Conservation (phyloP, 2,797 vertebrate genomes). For the Pangasius sanitwongsei region DNA sequence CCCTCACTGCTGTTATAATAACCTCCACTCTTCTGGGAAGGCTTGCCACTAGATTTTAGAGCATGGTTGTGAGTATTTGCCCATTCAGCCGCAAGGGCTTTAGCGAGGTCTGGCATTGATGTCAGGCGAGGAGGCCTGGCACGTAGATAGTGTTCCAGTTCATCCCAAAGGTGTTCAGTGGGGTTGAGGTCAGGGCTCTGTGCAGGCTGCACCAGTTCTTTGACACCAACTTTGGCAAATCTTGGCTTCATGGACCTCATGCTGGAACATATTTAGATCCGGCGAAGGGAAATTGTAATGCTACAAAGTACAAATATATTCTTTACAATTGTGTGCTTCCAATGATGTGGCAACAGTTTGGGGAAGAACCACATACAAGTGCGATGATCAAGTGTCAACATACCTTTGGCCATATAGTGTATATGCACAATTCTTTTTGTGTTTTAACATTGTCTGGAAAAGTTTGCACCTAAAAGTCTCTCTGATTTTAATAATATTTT, state of each 20-base stretch:
- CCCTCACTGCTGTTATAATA: background rate
- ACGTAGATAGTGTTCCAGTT: background rate
- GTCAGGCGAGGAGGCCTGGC: background rate
- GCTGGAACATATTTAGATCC: background rate
- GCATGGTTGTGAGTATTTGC: background rate
- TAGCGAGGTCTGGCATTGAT: background rate
- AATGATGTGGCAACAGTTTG: background rate
- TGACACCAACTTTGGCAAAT: background rate
- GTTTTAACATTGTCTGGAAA: background rate
- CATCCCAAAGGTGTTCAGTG: background rate
- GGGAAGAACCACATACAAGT: background rate
- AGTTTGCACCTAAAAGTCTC: background rate
- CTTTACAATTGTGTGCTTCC: background rate
- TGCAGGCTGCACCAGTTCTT: background rate
- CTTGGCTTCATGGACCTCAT: background rate
- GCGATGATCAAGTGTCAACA: background rate
- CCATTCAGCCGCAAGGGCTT: background rate
- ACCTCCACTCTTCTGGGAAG: background rate
- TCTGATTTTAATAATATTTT: background rate
- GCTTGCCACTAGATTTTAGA: background rate
- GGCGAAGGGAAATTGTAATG: background rate
- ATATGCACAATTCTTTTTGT: background rate
- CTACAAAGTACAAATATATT: background rate
- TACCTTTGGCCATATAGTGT: background rate
- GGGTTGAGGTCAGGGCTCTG: background rate